Evolutionary conservation across 2,113 vertebrate genomes (phyloP).

Genomic region (Patagioenas fasciata): DNA sequence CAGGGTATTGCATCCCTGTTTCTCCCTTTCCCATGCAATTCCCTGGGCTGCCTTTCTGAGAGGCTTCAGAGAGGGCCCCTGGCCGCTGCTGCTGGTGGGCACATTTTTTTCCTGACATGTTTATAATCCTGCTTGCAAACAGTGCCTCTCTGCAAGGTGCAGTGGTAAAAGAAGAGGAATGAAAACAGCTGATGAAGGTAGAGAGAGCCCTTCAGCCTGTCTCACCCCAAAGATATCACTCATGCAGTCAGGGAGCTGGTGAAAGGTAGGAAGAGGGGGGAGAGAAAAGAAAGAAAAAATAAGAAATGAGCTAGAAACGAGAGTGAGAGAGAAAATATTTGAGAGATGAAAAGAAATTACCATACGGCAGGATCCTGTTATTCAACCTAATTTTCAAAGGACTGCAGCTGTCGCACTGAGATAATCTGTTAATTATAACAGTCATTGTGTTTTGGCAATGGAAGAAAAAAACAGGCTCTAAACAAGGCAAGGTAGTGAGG

Average conservation of each 20-base stretch:
- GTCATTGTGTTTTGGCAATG: constrained; percentile 80
- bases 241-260: constrained; percentile 30
- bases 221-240: constrained; percentile 2
- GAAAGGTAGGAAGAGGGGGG: constrained; percentile 13
- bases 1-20: background rate
- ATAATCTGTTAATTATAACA: constrained; percentile 86
- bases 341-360: constrained; percentile 79
- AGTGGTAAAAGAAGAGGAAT: constrained; percentile 31
- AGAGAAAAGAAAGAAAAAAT: constrained; percentile 45
- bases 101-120: background rate
- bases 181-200: background rate
- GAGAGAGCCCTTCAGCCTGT: constrained; percentile 6
- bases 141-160: background rate
- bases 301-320: constrained; percentile 56
- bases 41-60: background rate
- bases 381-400: constrained; percentile 85
- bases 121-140: background rate
- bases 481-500: constrained; percentile 64
- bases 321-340: constrained; percentile 66
- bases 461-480: constrained; percentile 73
- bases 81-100: background rate
- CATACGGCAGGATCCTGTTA: constrained; percentile 80
- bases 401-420: constrained; percentile 82
- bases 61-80: background rate
- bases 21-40: background rate